A percentile compares a stretch with the other conserved stretches of the same genome.
Evolutionary conservation across 2,797 vertebrate genomes (phyloP).

Genomic region (Anabacerthia variegaticeps): DNA sequence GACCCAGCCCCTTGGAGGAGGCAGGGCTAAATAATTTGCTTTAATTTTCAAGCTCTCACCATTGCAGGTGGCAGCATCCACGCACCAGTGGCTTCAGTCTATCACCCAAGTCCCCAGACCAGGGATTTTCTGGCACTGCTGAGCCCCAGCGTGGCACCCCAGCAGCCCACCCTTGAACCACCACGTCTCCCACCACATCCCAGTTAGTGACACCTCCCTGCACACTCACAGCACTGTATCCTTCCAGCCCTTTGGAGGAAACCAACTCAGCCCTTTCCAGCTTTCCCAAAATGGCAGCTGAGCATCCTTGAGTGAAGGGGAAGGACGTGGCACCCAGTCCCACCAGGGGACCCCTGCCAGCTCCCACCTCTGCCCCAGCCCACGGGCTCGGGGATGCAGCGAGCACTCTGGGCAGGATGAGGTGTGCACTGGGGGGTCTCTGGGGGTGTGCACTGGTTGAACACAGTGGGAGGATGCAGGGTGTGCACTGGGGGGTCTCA

Average conservation of each 20-base stretch:
- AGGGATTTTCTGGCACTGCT: neutral
- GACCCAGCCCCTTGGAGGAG: neutral
- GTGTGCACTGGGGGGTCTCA: neutral
- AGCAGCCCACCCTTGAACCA: neutral
- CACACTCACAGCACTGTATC: accelerated
- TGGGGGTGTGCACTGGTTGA: neutral
- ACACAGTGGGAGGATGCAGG: neutral
- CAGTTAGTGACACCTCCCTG: neutral
- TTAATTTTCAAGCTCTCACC: neutral
- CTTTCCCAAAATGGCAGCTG: neutral
- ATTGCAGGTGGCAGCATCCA: neutral
- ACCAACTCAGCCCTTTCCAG: neutral
- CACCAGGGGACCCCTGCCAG: neutral
- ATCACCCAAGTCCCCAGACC: neutral
- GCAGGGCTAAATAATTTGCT: neutral
- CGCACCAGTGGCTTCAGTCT: neutral
- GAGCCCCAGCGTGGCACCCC: neutral
- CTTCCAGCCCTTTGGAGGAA: neutral
- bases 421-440: neutral
- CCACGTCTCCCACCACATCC: neutral
- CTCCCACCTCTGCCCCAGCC: neutral
- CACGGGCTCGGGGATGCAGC: neutral
- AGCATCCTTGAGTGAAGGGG: neutral
- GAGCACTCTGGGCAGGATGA: neutral
- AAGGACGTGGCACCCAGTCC: accelerated